phyloP scores from a whole-genome alignment of 1,140 invertebrate genomes.

The Heliconius hewitsoni region DNA sequence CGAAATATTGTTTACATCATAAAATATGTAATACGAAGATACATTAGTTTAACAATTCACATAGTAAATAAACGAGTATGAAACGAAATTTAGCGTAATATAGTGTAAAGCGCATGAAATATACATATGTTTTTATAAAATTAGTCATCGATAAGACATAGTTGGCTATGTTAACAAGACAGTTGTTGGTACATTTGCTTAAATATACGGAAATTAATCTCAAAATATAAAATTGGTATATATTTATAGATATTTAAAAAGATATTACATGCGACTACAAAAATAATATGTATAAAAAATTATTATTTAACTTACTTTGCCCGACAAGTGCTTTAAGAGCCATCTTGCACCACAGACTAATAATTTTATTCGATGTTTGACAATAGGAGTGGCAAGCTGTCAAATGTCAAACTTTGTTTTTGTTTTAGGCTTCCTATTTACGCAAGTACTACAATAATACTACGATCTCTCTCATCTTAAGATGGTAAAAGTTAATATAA shows the following conservation, averaged over 20 bases:
- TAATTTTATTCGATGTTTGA: conserved; percentile 15
- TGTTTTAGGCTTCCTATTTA: neutral
- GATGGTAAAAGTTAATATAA: neutral
- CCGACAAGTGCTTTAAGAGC: conserved; percentile 86
- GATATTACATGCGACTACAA: neutral
- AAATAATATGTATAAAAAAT: conserved; percentile 23
- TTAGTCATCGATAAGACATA: conserved; percentile 59
- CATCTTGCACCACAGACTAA: conserved; percentile 78
- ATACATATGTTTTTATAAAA: conserved; percentile 22
- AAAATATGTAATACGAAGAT: neutral
- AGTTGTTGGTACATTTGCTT: neutral
- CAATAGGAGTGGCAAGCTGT: conserved; percentile 6
- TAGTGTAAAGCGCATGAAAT: neutral
- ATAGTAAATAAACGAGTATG: neutral
- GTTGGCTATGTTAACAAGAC: neutral
- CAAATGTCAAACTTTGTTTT: neutral
- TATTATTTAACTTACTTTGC: conserved; percentile 83
- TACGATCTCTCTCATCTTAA: neutral
- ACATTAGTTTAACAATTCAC: neutral
- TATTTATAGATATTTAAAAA: neutral
- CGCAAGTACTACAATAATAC: neutral
- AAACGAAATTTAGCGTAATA: neutral
- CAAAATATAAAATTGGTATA: neutral
- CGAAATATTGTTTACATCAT: conserved; percentile 1
- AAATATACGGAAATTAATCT: neutral